Base-by-base conservation (phyloP, 1,140 invertebrate genomes). In the Proales similis region DNA sequence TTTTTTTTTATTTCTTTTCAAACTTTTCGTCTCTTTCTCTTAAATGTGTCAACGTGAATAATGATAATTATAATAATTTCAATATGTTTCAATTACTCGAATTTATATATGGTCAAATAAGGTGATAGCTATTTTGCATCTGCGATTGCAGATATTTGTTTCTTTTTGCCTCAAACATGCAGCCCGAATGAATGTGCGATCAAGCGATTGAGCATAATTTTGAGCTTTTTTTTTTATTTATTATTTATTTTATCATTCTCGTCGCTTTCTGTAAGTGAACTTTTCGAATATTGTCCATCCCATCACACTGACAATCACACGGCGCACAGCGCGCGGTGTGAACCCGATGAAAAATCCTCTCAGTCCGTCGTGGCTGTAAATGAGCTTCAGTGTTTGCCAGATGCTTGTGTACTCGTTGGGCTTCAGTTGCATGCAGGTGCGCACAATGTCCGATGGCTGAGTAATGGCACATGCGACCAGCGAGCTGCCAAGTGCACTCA, bases 271-370 rank as follows among this genome's bases (percentile, higher is more conserved):
- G 9, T 9, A 49, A 53, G 51, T 29, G 30, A 57, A 26, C 30
- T 57, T 57, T 57, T 57, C 51, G 11, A 42, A 57, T 4, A 57
- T 17, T 4, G 51, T 57, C 51, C 51, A 57, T 27, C 51, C 45
- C 7, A 57, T 29, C 5, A 57, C 51, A 57, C 51, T 57, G 27
- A 57, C 45, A 22, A 57, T 2, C 29, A 57, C 32, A 42, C 38
- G 26, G 29, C 51, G 29, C 9, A 42, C 45, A 4, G 51, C 39
- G 19, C 51, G 22, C 20, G 51, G 51, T 7, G 45, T 7, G 45
- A 57, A 57, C 20, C 51, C 51, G 19, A 42, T 42, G 32, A 57
- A 57, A 27, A 57, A 57, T 7, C 51, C 51, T 14, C 19, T 24
- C 1, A 57, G 45, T 9, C 51, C 51, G 30, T 42, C 17, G 39